Evolutionary conservation across 2,797 vertebrate genomes (phyloP).

Genomic region (Myotis daubentonii): DNA sequence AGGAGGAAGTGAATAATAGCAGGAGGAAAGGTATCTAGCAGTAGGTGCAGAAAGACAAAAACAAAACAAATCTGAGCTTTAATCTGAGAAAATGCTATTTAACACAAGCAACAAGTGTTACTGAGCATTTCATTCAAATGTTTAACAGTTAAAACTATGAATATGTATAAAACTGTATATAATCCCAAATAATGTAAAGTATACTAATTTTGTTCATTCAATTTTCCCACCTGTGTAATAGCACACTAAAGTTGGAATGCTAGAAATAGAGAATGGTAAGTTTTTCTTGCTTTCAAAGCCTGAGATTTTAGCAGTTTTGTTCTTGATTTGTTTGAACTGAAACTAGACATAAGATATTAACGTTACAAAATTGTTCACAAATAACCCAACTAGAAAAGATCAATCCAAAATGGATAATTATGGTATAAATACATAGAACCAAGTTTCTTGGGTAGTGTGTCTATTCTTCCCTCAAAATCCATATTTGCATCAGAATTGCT

Average conservation of each 20-base stretch:
- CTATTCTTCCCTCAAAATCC: background rate
- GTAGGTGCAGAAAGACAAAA: background rate
- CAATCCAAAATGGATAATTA: slow-evolving; percentile 29
- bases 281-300: slow-evolving; percentile 46
- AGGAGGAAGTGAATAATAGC: background rate
- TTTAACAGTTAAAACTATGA: slow-evolving; percentile 45
- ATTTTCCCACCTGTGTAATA: background rate
- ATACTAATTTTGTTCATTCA: background rate
- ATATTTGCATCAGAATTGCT: background rate
- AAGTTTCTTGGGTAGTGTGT: background rate
- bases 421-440: background rate
- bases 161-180: slow-evolving; percentile 7
- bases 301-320: slow-evolving; percentile 28
- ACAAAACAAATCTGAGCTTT: background rate
- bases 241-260: background rate
- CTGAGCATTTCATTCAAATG: background rate
- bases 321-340: slow-evolving; percentile 35
- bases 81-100: slow-evolving; percentile 32
- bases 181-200: slow-evolving; percentile 1
- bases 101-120: slow-evolving; percentile 1
- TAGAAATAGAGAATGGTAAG: background rate
- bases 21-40: background rate
- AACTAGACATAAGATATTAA: slow-evolving; percentile 11
- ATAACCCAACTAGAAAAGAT: background rate
- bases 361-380: slow-evolving; percentile 39